phyloP scores from a whole-genome alignment of 2,888 invertebrate species.

The Julus scanicus region DNA sequence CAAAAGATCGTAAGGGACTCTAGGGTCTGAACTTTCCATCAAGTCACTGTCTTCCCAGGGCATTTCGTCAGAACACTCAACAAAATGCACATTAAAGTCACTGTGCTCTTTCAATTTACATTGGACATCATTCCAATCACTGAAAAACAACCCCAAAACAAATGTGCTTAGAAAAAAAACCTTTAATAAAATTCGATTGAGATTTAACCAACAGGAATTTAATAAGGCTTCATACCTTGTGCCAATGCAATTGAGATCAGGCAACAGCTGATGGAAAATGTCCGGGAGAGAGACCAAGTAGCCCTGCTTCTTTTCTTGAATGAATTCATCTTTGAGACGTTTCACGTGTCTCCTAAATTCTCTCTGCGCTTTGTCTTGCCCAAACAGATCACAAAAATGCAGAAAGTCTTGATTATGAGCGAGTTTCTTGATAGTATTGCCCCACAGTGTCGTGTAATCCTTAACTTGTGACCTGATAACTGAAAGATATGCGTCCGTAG shows the following conservation, averaged over 20 bases:
- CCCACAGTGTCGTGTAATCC: constrained; percentile 82
- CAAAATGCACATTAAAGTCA: constrained; percentile 94
- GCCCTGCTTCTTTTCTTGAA: constrained; percentile 78
- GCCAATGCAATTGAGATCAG: constrained; percentile 77
- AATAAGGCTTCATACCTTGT: constrained; percentile 69
- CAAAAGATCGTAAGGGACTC: constrained; percentile 92
- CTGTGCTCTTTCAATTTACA: constrained; percentile 88
- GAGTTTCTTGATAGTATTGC: constrained; percentile 84
- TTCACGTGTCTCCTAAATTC: constrained; percentile 82
- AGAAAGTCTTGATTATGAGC: constrained; percentile 89
- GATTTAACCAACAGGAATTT: not conserved
- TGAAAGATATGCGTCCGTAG: constrained; percentile 89
- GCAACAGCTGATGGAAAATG: constrained; percentile 80
- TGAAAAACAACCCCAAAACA: constrained; percentile 64
- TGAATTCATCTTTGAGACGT: constrained; percentile 82
- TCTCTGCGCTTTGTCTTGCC: constrained; percentile 83
- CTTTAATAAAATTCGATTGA: constrained; percentile 17
- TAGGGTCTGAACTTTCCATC: constrained; percentile 74
- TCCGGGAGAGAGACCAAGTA: constrained; percentile 82
- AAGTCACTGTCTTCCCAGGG: constrained; percentile 81
- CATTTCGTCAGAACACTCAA: constrained; percentile 81
- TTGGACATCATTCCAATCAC: constrained; percentile 89
- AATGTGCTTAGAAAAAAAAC: not conserved
- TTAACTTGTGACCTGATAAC: constrained; percentile 80
- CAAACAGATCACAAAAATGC: constrained; percentile 87